Evolutionary conservation across 2,888 invertebrate genomes (phyloP).

Genomic region (Leptinotarsa rubiginosa): DNA sequence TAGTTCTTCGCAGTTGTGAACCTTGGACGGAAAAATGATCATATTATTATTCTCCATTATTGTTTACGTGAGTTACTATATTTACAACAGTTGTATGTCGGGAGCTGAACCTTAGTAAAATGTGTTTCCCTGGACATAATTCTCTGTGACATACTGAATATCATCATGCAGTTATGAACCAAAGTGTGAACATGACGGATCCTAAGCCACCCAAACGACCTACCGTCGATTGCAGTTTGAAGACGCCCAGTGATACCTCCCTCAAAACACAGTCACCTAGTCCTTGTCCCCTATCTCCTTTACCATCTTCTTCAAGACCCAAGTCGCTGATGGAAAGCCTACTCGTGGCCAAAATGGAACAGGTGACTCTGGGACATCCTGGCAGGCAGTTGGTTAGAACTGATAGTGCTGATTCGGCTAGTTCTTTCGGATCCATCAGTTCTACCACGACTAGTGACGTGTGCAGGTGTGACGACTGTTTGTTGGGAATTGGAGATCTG

Average conservation of each 20-base stretch:
- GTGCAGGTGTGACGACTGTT: constrained; percentile 86
- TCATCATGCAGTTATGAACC: background rate
- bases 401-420: constrained; percentile 82
- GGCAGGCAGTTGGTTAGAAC: constrained; percentile 73
- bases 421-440: constrained; percentile 77
- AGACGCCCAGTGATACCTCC: constrained; percentile 67
- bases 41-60: background rate
- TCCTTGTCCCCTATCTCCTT: background rate
- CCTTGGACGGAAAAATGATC: background rate
- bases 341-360: constrained; percentile 85
- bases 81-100: background rate
- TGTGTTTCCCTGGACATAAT: background rate
- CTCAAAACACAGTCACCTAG: constrained; percentile 53
- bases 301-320: constrained; percentile 67
- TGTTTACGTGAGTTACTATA: background rate
- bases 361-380: constrained; percentile 68
- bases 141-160: too few relatives aligned
- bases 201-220: background rate
- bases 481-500: constrained; percentile 84
- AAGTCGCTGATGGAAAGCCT: constrained; percentile 85
- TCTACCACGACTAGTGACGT: constrained; percentile 77
- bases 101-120: background rate
- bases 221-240: background rate
- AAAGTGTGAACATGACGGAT: background rate
- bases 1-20: background rate